Base-by-base conservation (phyloP, 2,113 vertebrate genomes). In the Eptesicus fuscus region DNA sequence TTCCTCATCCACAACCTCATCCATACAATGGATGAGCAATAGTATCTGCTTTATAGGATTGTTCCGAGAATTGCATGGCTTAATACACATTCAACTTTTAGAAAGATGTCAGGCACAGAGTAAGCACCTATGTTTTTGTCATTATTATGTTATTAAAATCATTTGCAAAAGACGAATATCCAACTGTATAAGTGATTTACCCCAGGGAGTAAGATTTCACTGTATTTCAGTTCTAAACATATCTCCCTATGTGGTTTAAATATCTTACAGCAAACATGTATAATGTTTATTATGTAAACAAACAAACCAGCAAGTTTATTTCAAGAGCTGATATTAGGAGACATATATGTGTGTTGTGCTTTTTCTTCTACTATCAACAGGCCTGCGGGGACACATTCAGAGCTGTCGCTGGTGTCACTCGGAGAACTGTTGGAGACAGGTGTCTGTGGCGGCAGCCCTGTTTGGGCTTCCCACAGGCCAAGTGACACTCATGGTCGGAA, bases 161-260 rank as follows among this genome's bases (percentile, higher is more conserved):
- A 79, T 83, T 56, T 37, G 44, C 37, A 84, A 83, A 71, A 71
- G 47, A 35, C 32, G 86, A 47, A 32, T 88, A 44, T 44, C 76
- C 77, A 74, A 51, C 28, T 61, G 30, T 84, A 86, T 89, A 89
- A 83, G 35, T 86, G 79, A 78, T 76, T 83, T 76, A 56, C 67
- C 32, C 63, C 69, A 73, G 11, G 23, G 63, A 84, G 67, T 56
- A 85, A 88, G 63, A 89, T 69, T 40, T 91, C 56, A 59, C 12
- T 73, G 10, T 70, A 65, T 90, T 93, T 96, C 79, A 61, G 28
- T 84, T 91, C 79, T 73, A 84, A 59, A 63, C 3, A 35, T 69
- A 73, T 53, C 51, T 94, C 51, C 32, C 61, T 87, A 40, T 79
- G 42, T 82, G 49, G n/a, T 96, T 77, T 90, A 94, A 69, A 49